Evolutionary conservation across 2,888 invertebrate genomes (phyloP).

Genomic region (Heliconius aoede): DNA sequence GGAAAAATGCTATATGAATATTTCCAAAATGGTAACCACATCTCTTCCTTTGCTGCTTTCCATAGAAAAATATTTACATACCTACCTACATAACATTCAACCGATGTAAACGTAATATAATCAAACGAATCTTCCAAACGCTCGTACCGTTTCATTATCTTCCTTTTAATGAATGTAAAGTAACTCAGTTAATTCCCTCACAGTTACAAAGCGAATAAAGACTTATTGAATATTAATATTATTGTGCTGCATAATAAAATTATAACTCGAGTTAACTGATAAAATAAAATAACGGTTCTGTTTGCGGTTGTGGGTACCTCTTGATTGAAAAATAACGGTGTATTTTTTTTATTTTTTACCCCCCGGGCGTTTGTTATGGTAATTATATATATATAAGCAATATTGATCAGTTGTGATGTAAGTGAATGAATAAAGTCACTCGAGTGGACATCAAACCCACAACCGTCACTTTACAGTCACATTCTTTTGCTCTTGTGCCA

Average conservation of each 20-base stretch:
- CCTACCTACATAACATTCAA: background rate
- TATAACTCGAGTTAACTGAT: conserved; percentile 24
- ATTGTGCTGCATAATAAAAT: conserved; percentile 35
- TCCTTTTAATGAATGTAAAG: conserved; percentile 6
- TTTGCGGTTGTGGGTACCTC: conserved; percentile 31
- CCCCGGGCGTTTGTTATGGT: background rate
- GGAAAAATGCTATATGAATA: too few species aligned
- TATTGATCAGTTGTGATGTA: background rate
- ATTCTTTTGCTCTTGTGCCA: too few species aligned
- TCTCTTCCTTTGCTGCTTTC: too few species aligned
- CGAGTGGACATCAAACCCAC: background rate
- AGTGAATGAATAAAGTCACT: background rate
- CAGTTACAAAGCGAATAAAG: conserved; percentile 26
- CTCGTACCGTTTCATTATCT: background rate
- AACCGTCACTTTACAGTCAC: background rate
- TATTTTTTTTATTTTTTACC: conserved; percentile 4
- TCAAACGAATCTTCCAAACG: background rate
- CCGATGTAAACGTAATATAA: background rate
- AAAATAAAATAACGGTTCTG: conserved; percentile 28
- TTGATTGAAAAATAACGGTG: conserved; percentile 39
- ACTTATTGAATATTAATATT: conserved; percentile 38
- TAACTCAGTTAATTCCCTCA: conserved; percentile 25
- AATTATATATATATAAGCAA: background rate
- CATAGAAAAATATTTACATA: background rate
- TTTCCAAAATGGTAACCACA: too few species aligned